Conservation (phyloP, 2,797 vertebrate genomes). For the Coracias cyanogaster region DNA sequence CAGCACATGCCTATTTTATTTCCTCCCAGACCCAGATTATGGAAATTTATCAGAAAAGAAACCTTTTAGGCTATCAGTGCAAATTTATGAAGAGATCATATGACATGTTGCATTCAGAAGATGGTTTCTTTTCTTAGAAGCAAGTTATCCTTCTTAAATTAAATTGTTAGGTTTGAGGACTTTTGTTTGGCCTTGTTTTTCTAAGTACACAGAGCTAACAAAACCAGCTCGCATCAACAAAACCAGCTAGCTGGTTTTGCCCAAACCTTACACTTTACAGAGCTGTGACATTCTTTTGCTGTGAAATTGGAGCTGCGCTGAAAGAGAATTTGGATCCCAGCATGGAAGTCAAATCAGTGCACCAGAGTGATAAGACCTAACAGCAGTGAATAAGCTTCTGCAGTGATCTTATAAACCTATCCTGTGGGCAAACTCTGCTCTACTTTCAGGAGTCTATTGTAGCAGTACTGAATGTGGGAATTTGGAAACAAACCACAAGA, state of each 20-base stretch:
- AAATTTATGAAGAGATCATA: neutral
- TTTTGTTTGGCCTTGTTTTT: neutral
- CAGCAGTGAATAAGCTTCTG: neutral
- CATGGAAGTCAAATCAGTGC: neutral
- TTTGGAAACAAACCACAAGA: neutral
- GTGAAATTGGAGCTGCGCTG: neutral
- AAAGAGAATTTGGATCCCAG: neutral
- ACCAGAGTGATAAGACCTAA: neutral
- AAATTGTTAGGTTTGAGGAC: fast-evolving
- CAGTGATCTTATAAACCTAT: slow-evolving; percentile 14
- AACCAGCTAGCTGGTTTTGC: neutral
- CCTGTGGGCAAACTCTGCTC: slow-evolving; percentile 23
- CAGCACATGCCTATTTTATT: neutral
- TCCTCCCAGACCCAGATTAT: neutral
- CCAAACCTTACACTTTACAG: neutral
- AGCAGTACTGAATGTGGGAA: neutral
- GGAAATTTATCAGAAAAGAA: neutral
- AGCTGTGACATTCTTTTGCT: neutral
- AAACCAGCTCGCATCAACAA: neutral
- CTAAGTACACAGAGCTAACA: neutral
- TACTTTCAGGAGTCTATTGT: neutral
- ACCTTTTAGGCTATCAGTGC: neutral
- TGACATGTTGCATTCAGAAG: neutral
- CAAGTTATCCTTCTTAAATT: neutral
- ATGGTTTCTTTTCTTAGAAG: neutral